phyloP scores from a whole-genome alignment of 2,888 invertebrate species.

The Leptopilina syphax region DNA sequence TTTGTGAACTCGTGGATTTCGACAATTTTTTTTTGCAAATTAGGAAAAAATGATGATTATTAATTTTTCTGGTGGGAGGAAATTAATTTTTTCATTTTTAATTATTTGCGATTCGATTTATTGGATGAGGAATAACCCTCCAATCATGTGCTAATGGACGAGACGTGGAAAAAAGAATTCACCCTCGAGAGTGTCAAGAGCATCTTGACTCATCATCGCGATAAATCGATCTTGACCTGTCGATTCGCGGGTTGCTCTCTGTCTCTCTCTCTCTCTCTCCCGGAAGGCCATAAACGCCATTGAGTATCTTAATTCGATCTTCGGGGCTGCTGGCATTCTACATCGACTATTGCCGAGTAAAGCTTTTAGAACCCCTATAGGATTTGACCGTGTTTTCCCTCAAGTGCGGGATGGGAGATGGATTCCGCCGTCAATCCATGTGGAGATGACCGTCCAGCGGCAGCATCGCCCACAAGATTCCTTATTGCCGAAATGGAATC shows the following conservation, averaged over 20 bases:
- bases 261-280: constrained; percentile 15
- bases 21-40: too few relatives aligned
- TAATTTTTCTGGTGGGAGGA: background rate
- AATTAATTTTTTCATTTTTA: background rate
- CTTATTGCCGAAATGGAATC: constrained; percentile 57
- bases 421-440: constrained; percentile 30
- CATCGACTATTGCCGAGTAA: constrained; percentile 48
- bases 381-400: constrained; percentile 57
- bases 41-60: too few relatives aligned
- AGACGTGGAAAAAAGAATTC: constrained; percentile 5
- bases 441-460: constrained; percentile 37
- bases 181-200: constrained; percentile 29
- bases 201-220: constrained; percentile 28
- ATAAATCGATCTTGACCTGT: constrained; percentile 57
- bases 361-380: constrained; percentile 59
- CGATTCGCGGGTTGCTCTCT: constrained; percentile 44
- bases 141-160: constrained; percentile 16
- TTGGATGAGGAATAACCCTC: too few relatives aligned
- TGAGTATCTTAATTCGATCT: constrained; percentile 67
- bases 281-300: constrained; percentile 59
- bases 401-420: constrained; percentile 57
- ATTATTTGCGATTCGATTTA: too few relatives aligned
- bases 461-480: constrained; percentile 49
- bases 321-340: constrained; percentile 53
- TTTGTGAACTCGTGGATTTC: too few relatives aligned